These are phyloP conservation scores for Exocentrus adspersus DNA, from an alignment of 2,888 invertebrate genomes.

Conservation along the genomic window DNA sequence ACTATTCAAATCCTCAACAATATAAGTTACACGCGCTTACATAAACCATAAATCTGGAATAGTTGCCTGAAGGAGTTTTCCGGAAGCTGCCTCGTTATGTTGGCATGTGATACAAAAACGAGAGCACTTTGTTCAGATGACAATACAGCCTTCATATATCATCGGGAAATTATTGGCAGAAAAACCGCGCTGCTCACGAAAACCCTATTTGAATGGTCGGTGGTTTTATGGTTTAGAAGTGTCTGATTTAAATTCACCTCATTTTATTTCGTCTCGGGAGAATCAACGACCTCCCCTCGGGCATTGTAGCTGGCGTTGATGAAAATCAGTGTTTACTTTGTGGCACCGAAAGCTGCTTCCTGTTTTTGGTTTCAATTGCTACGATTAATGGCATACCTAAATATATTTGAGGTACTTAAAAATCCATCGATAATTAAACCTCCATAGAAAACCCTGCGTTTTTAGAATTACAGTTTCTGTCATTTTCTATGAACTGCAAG, in stretches of 20 bases:
- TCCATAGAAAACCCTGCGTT: too few species aligned
- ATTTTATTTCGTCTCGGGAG: constrained; percentile 12
- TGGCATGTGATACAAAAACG: constrained; percentile 20
- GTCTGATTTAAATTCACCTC: constrained; percentile 1
- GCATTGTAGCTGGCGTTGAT: constrained; percentile 15
- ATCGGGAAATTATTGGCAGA: constrained; percentile 16
- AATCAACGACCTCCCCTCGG: neutral
- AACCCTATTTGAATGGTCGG: constrained; percentile 20
- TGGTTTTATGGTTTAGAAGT: constrained; percentile 13
- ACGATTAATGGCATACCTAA: neutral
- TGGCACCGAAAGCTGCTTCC: neutral
- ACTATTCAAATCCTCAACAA: too few species aligned
- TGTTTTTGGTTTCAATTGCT: constrained; percentile 11
- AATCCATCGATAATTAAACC: too few species aligned
- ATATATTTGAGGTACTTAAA: too few species aligned
- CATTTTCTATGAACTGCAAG: too few species aligned
- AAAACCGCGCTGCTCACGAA: constrained; percentile 3
- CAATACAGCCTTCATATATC: constrained; percentile 15
- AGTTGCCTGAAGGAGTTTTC: neutral
- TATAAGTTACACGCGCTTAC: too few species aligned
- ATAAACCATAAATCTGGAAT: constrained; percentile 1
- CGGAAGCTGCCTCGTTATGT: constrained; percentile 9
- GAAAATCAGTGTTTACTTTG: constrained; percentile 17
- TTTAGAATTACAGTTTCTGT: too few species aligned
- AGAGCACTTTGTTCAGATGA: constrained; percentile 13